These are phyloP conservation scores for Drosophila chauvacae DNA, from an alignment of 1,140 invertebrate species.

Conservation along the genomic window DNA sequence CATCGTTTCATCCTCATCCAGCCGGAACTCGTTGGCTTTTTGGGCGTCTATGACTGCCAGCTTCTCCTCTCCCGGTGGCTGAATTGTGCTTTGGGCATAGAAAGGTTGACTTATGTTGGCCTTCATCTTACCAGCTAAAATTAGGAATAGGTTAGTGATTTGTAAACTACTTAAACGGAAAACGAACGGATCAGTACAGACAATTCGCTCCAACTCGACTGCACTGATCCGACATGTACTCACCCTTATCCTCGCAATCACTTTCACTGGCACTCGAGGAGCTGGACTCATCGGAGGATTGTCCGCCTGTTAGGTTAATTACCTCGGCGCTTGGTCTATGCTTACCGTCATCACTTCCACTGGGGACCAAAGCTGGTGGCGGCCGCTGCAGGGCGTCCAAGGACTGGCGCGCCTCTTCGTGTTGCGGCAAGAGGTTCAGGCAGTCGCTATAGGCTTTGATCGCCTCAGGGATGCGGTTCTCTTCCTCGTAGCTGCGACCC, in stretches of 20 bases:
- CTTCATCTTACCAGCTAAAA: conserved; percentile 69
- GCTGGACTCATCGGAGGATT: conserved; percentile 61
- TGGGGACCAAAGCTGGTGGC: conserved; percentile 7
- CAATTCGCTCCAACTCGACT: neutral
- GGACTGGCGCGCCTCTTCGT: conserved; percentile 93
- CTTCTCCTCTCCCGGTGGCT: conserved; percentile 81
- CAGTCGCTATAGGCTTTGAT: conserved; percentile 93
- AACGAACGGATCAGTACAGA: neutral
- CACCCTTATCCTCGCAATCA: conserved; percentile 51
- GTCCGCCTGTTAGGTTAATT: conserved; percentile 22
- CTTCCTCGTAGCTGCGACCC: conserved; percentile 93
- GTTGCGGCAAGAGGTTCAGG: conserved; percentile 91
- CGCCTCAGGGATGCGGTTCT: conserved; percentile 93
- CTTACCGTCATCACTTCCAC: conserved; percentile 9
- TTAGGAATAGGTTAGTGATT: neutral
- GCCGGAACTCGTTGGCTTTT: conserved; percentile 85
- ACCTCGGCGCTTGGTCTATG: conserved; percentile 21
- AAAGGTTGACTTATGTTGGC: conserved; percentile 83
- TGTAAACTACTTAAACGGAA: too few species aligned
- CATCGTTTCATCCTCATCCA: conserved; percentile 93
- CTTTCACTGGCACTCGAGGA: conserved; percentile 59
- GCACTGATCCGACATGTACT: conserved; percentile 34
- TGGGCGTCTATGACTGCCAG: conserved; percentile 54
- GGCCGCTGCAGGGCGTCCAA: conserved; percentile 86
- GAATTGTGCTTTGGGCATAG: conserved; percentile 69